Conservation (phyloP, 1,140 invertebrate genomes). For the Hycleus phaleratus region DNA sequence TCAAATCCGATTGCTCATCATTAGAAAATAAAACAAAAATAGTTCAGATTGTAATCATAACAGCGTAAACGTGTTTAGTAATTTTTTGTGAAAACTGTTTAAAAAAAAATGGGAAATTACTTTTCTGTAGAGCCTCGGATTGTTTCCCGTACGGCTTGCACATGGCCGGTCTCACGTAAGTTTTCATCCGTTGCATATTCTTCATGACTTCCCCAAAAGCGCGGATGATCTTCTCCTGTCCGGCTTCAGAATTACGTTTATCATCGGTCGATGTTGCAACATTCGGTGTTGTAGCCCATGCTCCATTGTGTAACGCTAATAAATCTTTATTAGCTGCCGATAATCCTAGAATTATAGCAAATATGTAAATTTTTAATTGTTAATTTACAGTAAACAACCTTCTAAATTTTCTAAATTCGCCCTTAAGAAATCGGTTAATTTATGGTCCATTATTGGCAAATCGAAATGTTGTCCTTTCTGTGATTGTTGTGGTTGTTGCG, state of each 20-base stretch:
- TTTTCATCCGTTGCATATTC: slow-evolving; percentile 78
- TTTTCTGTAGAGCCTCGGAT: slow-evolving; percentile 79
- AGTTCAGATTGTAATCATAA: too few relatives aligned
- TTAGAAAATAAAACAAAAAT: not conserved
- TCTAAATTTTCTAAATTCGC: slow-evolving; percentile 65
- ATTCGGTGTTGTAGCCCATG: slow-evolving; percentile 44
- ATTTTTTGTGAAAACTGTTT: not conserved
- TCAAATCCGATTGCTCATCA: slow-evolving; percentile 33
- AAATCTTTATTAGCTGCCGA: slow-evolving; percentile 57
- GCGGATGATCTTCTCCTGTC: slow-evolving; percentile 72
- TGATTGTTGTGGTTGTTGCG: slow-evolving; percentile 30
- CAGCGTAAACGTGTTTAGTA: not conserved
- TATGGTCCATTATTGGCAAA: slow-evolving; percentile 46
- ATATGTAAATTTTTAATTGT: not conserved
- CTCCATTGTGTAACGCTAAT: slow-evolving; percentile 60
- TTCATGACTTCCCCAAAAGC: slow-evolving; percentile 76
- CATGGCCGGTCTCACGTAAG: slow-evolving; percentile 75
- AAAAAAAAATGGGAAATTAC: slow-evolving; percentile 26
- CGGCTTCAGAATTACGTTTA: slow-evolving; percentile 42
- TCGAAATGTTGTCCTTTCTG: slow-evolving; percentile 40
- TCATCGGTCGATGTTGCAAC: slow-evolving; percentile 31
- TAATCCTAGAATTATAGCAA: slow-evolving; percentile 21
- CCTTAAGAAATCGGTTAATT: slow-evolving; percentile 51
- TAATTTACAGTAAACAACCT: slow-evolving; percentile 28
- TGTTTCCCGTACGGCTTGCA: slow-evolving; percentile 84